Base-by-base conservation (phyloP, 2,888 invertebrate genomes). In the Podotricha telesiphe region DNA sequence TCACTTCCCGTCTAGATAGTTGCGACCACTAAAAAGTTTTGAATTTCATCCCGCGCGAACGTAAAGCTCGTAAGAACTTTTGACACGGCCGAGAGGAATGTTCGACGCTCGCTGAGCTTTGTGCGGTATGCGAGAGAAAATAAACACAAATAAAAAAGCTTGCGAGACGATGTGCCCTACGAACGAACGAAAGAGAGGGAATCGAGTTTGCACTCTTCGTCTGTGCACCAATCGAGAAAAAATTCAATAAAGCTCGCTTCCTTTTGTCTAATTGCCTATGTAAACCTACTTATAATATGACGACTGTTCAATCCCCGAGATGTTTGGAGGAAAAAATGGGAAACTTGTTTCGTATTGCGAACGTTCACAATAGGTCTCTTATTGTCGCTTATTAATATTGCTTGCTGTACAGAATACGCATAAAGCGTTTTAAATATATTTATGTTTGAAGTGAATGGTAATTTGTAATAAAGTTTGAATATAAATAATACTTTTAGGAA, bases 171-270 rank as follows among this genome's bases (percentile, higher is more conserved):
- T 78, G 77, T 79, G 83, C 81, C 81, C 81, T 76, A 79, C 81
- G 78, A 77, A 75, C 80, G 86, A 76, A 79, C 80, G 89, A 90
- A 80, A 88, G 89, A 87, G 91, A 90, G 77, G 76, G 86, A 82
- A 82, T 78, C 79, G 79, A 82, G 82, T 87, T 85, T 85, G 87
- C 85, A 82, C 90, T 90, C 87, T 86, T 89, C 91, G 81, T 86
- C 88, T 88, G 87, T 87, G 88, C 87, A 86, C 86, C 86, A 88
- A 88, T 91, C 87, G 88, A 86, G 89, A 89, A 91, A 89, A 90
- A 91, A 90, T 91, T 91, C 90, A 89, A 91, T 91, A 91, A 91
- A 86, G 86, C 86, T 83, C 83, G 86, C 86, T 87, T 90, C 88
- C 89, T 87, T 88, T 88, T 87, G 85, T 89, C 88, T 91, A 91